These are phyloP conservation scores for Tenthredo scrophulariae DNA, from an alignment of 2,888 invertebrate genomes.

Conservation along the genomic window DNA sequence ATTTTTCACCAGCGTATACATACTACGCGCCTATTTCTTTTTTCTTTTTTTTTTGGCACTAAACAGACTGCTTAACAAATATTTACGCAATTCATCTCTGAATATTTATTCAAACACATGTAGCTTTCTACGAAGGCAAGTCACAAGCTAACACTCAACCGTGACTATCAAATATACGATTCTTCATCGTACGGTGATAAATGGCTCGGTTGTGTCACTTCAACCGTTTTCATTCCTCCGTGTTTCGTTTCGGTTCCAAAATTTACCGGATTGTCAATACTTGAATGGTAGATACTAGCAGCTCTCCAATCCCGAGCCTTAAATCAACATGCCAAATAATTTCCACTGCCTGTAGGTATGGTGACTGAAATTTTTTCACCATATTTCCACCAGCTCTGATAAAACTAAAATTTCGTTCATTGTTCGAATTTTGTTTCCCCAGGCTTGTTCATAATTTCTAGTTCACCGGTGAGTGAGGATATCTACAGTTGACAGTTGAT, in stretches of 20 bases:
- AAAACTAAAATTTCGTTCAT: neutral
- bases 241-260: conserved; percentile 17
- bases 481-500: conserved; percentile 22
- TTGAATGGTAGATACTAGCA: neutral
- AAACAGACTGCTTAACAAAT: neutral
- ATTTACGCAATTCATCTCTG: neutral
- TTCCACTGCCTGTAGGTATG: neutral
- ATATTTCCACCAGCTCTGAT: neutral
- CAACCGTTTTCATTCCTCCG: neutral
- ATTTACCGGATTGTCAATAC: conserved; percentile 27
- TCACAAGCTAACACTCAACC: conserved; percentile 20
- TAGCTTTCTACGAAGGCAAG: neutral
- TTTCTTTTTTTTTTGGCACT: neutral
- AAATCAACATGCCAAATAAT: neutral
- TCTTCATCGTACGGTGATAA: conserved; percentile 27
- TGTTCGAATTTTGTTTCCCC: neutral
- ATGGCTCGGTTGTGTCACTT: neutral
- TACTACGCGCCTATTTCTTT: neutral
- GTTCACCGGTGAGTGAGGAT: neutral
- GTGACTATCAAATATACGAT: conserved; percentile 35
- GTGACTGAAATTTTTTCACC: too few species aligned
- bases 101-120: conserved; percentile 8
- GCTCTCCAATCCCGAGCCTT: neutral
- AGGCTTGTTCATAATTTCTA: neutral
- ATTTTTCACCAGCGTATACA: neutral